A percentile compares a stretch with the other conserved stretches of the same genome.
Conservation (phyloP, 2,888 invertebrate species). For the Arge pagana region DNA sequence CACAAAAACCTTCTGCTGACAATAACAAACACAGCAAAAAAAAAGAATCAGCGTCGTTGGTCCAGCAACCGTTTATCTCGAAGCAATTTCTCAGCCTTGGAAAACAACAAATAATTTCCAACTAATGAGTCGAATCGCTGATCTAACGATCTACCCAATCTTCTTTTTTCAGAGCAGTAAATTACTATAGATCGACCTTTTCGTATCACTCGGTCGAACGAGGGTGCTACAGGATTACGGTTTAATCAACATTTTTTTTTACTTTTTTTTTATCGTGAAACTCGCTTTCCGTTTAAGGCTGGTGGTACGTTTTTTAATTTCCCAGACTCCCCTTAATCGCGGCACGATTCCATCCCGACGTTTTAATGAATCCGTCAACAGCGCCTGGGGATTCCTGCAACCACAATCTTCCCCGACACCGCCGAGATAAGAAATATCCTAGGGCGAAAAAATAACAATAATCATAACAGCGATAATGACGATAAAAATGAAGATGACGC, state of each 20-base stretch:
- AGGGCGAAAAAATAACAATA: neutral
- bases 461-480: neutral
- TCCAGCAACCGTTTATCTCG: too few species aligned
- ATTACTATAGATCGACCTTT: too few species aligned
- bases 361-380: constrained; percentile 52
- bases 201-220: constrained; percentile 7
- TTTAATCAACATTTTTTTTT: constrained; percentile 15
- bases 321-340: constrained; percentile 41
- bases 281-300: constrained; percentile 15
- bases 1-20: too few species aligned
- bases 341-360: constrained; percentile 42
- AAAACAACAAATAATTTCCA: too few species aligned
- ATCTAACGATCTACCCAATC: too few species aligned
- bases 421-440: constrained; percentile 24
- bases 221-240: constrained; percentile 18
- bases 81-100: too few species aligned
- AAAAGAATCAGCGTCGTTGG: too few species aligned
- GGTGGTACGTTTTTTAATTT: constrained; percentile 29
- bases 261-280: constrained; percentile 18
- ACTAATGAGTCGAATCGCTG: too few species aligned
- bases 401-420: constrained; percentile 19
- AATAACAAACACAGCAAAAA: too few species aligned
- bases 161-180: too few species aligned
- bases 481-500: constrained; percentile 11
- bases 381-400: constrained; percentile 22